Evolutionary conservation across 2,888 invertebrate species (phyloP).

Genomic region (Neoitamus cyanurus): DNA sequence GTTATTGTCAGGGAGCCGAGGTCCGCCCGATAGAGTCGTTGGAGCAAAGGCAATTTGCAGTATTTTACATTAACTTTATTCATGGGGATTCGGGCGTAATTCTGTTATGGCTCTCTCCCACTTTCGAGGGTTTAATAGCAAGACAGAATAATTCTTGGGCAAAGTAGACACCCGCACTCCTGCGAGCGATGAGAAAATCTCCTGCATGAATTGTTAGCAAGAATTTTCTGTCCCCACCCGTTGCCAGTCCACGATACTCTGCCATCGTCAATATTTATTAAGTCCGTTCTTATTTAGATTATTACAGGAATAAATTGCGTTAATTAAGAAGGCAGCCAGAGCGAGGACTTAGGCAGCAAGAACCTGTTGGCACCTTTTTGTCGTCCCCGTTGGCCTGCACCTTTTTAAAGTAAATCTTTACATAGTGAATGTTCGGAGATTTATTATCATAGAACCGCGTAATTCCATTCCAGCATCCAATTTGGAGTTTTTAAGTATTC

Average conservation of each 20-base stretch:
- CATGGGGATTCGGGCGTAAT: background rate
- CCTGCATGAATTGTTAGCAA: background rate
- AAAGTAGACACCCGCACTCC: background rate
- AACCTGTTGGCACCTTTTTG: background rate
- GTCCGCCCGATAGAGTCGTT: background rate
- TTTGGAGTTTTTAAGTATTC: background rate
- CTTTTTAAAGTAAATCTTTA: background rate
- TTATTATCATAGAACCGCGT: background rate
- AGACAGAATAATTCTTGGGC: background rate
- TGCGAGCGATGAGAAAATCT: background rate
- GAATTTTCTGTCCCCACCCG: background rate
- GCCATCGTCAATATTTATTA: constrained; percentile 8
- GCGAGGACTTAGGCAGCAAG: background rate
- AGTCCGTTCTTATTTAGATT: background rate
- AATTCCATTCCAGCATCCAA: background rate
- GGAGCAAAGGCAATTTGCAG: background rate
- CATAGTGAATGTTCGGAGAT: background rate
- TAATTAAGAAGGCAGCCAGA: background rate
- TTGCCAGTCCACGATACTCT: background rate
- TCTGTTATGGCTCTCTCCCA: background rate
- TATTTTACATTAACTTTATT: constrained; percentile 12
- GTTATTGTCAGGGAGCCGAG: background rate
- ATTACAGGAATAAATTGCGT: background rate
- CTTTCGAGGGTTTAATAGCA: background rate
- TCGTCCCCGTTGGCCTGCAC: background rate